These are phyloP conservation scores for Lytechinus pictus DNA, from an alignment of 35 echinoderm and acorn worm genomes.

Conservation along the genomic window DNA sequence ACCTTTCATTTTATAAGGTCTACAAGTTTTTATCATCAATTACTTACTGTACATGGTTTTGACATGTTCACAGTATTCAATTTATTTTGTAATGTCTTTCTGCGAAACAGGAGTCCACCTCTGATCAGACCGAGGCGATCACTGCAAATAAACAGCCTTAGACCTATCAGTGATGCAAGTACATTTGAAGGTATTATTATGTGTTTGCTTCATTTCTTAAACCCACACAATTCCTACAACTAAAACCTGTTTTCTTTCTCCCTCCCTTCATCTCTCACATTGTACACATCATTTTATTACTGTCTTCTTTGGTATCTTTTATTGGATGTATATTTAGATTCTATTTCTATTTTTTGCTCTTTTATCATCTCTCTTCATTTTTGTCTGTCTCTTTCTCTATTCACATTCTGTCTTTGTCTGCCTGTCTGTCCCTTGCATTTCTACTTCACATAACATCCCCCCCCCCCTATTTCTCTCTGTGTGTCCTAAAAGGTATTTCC, in stretches of 20 bases:
- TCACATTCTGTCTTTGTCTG: too few species aligned
- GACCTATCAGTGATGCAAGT: slow-evolving; percentile 53
- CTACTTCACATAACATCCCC: too few species aligned
- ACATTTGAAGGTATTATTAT: slow-evolving; percentile 59
- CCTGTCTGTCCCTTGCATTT: too few species aligned
- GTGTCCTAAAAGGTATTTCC: too few species aligned
- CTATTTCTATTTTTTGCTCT: neutral
- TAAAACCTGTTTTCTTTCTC: neutral
- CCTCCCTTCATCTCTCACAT: too few species aligned
- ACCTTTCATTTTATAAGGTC: too few species aligned
- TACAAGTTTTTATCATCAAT: too few species aligned
- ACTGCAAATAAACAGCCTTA: slow-evolving; percentile 41
- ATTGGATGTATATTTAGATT: neutral
- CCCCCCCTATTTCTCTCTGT: neutral
- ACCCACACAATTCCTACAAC: neutral
- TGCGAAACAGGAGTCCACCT: slow-evolving; percentile 70
- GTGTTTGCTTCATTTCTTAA: too few species aligned
- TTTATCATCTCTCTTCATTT: neutral
- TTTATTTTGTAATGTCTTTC: neutral
- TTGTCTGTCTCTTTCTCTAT: neutral
- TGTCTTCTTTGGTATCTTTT: neutral
- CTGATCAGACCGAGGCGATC: slow-evolving; percentile 56
- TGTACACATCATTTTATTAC: neutral
- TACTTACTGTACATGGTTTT: too few species aligned
- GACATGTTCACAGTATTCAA: too few species aligned